Base-by-base conservation (phyloP, 2,888 invertebrate species). In the Habrosyne pyritoides region DNA sequence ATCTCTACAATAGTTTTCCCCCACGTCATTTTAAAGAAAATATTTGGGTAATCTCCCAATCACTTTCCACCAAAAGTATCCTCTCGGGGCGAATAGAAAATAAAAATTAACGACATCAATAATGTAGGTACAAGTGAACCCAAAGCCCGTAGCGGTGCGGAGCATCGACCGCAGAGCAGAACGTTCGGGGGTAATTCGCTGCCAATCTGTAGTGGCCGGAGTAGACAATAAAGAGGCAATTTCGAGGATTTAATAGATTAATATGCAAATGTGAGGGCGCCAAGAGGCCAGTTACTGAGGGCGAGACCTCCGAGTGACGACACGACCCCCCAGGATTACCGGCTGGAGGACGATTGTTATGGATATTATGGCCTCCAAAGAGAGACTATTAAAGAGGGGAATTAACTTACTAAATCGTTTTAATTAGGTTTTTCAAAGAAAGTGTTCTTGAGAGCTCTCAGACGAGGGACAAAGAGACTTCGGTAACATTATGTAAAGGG, bases 361-460 rank as follows among this genome's bases (percentile, higher is more conserved):
- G 52, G 63, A 61, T 63, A 64, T 63, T 56, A 56, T 48, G 47
- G 52, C 22, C 22, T 36, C 30, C 57, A 50, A 54, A 48, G 56
- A 52, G 60, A 53, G 6, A 6, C 54, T 57, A 61, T 61, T 68
- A 66, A 58, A 47, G 47, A 52, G 51, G 58, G 52, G 21, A 50
- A 50, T 50, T 50, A 59, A 65, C 63, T 67, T 65, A 60, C 61
- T 61, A 46, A 65, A 63, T 55, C 57, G 53, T 54, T 53, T 59
- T 69, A 70, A 62, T 57, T 58, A 50, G 6, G 28, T 21, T 28
- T 50, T 30, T 42, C 8, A 42, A 18, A 42, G 42, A 42, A 14
- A 42, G 42, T 42, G 42, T 18, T 42, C 42, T 42, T 42, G 18
- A 10, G 18, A 42, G 42, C 18, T 14, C 18, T 18, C 18, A 42